Base-by-base conservation (phyloP, 2,888 invertebrate genomes). In the Gryllus longicercus region DNA sequence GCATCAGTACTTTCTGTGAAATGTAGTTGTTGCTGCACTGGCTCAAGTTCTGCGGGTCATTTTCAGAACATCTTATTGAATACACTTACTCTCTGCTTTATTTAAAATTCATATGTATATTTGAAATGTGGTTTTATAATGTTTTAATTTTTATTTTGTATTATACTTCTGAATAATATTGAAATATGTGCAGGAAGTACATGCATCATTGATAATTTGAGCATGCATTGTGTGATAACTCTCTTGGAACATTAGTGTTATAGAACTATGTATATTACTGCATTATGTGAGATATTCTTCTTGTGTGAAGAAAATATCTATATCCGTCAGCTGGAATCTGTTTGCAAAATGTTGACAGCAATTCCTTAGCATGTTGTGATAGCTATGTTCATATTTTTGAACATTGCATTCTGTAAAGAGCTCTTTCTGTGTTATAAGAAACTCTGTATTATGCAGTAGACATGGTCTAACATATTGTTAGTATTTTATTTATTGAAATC, bases 391-490 rank as follows among this genome's bases (percentile, higher is more conserved):
- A 63, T 63, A 63, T 63, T 63, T 38, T 63, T 63, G 63, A n/a
- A 63, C 63, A 63, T 63, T 16, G 63, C 63, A 63, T 63, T 63
- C 4, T 18, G 63, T 18, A 14, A 63, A 63, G n/a, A 18, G 38
- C 38, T 18, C 14, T 63, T 63, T 63, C n/a, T 63, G 63, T 63
- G 16, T 63, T 63, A 63, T 63, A 63, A 63, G 63, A 63, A 18
- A 63, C 63, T 63, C 63, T 63, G 63, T 63, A 63, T 63, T 63
- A 63, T 63, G 63, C 63, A 63, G 14, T 63, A 63, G 63, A n/a
- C 63, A 63, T 63, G 63, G 63, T 63, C 63, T 63, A 63, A 63
- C 63, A 63, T 63, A 63, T 63, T 63, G 63, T 63, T 63, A 63
- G 63, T 63, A n/a, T 63, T 63, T 63, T 63, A 63, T 63, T 63